Conservation (phyloP, 2,888 invertebrate genomes). For the Ophioninae sp. region DNA sequence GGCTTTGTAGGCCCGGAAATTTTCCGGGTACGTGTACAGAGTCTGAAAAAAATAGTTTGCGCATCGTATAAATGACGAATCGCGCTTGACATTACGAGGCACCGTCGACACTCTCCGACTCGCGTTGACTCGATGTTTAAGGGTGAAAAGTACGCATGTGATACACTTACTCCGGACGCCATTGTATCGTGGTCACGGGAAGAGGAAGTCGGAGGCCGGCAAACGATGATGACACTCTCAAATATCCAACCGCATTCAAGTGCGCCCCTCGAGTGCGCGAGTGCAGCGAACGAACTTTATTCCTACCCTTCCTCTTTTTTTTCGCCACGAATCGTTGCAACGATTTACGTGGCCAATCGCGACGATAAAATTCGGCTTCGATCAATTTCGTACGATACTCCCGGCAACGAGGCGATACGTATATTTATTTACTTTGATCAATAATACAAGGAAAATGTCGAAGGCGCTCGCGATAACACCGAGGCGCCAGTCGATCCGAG, state of each 20-base stretch:
- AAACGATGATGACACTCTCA: constrained; percentile 67
- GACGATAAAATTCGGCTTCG: neutral
- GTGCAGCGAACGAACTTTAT: constrained; percentile 19
- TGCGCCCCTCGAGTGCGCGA: constrained; percentile 57
- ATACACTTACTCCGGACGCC: constrained; percentile 83
- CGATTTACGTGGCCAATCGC: neutral
- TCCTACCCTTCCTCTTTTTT: constrained; percentile 10
- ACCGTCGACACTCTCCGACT: constrained; percentile 11
- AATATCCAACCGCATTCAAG: constrained; percentile 62
- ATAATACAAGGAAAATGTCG: constrained; percentile 49
- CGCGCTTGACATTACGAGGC: constrained; percentile 34
- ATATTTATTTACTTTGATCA: constrained; percentile 62
- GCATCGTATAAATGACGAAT: constrained; percentile 47
- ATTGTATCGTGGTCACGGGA: constrained; percentile 80
- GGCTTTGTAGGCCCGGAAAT: constrained; percentile 98
- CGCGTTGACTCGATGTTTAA: constrained; percentile 72
- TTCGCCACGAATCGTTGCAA: neutral
- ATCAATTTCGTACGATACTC: constrained; percentile 17
- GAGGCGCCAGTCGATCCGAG: neutral
- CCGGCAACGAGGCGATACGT: neutral
- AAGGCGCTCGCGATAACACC: constrained; percentile 3
- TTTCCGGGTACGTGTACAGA: constrained; percentile 98
- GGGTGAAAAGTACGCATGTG: constrained; percentile 74
- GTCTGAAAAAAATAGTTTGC: constrained; percentile 86
- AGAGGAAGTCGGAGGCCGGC: constrained; percentile 80